Evolutionary conservation across 2,113 vertebrate genomes (phyloP), one percentile per base, ranked within the genome.

Genomic region (Tamias sibiricus): DNA sequence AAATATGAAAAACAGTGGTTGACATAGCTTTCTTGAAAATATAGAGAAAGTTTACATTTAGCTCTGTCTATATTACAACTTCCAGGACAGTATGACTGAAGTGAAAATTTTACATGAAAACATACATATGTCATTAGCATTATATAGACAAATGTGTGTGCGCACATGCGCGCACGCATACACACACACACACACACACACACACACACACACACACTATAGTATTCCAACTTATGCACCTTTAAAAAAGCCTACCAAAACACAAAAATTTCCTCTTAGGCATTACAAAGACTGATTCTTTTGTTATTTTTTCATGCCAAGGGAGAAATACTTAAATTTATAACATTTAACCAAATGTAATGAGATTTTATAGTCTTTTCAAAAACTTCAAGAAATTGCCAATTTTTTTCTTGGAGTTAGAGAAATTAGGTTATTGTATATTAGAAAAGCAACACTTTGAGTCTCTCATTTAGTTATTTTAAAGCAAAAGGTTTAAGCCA

Each of bases 371-470:
- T 81, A 86, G 82, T 71, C 32, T 71, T 89, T 90, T 74, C 37
- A 90, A 28, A 59, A 49, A 79, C 72, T 90, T 30, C 13, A 95
- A 87, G 37, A 96, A 98, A 57, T 52, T 35, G 12, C 6, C 66
- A 89, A 57, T 96, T 94, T 97, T 91, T 83, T 20, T 95, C 95
- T 96, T 87, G 35, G 42, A 64, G 28, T 76, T 97, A 93, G 97
- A 93, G 90, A 97, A 97, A 62, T 57, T 20, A 57, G 26, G 30
- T 71, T 16, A 47, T 30, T 90, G 96, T 87, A 89, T 72, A 37
- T n/a, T 11, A 74, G 72, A 75, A 85, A 28, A 91, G 44, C 24
- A 82, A 57, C 19, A 59, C 11, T 54, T 72, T 84, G 52, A 54
- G 10, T 32, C 28, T 71, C 24, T 91, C 3, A 52, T 68, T 88